phyloP scores from a whole-genome alignment of 2,113 vertebrate genomes.

The Urocitellus parryii region DNA sequence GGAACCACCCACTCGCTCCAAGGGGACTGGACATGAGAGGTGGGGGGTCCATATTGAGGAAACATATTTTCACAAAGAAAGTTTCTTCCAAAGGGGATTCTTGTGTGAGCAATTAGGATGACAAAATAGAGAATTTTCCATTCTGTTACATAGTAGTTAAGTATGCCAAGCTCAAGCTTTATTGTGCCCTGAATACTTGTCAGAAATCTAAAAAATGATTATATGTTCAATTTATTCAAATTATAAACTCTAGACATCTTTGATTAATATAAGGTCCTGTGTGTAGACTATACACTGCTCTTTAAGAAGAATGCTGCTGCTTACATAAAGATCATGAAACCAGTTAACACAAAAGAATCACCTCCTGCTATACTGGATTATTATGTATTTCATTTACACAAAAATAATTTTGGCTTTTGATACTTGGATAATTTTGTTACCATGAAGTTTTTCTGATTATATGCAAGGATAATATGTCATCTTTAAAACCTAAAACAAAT shows the following conservation, averaged over 20 bases:
- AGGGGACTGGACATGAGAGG: slow-evolving; percentile 2
- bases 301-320: background rate
- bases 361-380: background rate
- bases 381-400: background rate
- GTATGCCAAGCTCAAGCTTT: background rate
- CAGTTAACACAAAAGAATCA: background rate
- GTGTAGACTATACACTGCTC: background rate
- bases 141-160: background rate
- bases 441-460: slow-evolving; percentile 5
- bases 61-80: slow-evolving; percentile 58
- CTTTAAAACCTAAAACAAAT: slow-evolving; percentile 75
- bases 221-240: background rate
- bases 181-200: slow-evolving; percentile 11
- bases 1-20: slow-evolving; percentile 32
- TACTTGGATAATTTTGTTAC: background rate
- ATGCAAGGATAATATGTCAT: background rate
- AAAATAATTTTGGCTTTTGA: slow-evolving; percentile 46
- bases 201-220: slow-evolving; percentile 51
- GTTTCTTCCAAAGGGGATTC: slow-evolving; percentile 60
- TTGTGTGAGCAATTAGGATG: slow-evolving; percentile 40
- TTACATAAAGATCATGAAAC: background rate
- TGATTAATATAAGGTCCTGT: background rate
- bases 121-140: slow-evolving; percentile 55
- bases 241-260: slow-evolving; percentile 20
- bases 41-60: slow-evolving; percentile 11